Conservation (phyloP, 2,888 invertebrate species). For the Tubulanus polymorphus region DNA sequence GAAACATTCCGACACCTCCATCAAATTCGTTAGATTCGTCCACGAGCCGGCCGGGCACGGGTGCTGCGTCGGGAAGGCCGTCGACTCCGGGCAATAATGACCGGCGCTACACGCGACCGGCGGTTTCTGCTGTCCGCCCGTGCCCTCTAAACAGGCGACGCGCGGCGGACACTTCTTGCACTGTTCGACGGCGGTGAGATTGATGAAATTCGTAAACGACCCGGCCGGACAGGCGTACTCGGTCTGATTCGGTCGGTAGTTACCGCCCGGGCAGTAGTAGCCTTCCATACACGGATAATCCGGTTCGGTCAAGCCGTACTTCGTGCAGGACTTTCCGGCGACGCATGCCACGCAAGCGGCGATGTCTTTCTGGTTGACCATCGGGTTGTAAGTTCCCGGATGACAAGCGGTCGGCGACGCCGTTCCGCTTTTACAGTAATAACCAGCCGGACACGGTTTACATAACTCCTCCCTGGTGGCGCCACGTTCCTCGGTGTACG, state of each 20-base stretch:
- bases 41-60: constrained; percentile 48
- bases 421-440: constrained; percentile 28
- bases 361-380: constrained; percentile 20
- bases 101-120: constrained; percentile 43
- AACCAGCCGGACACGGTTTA: constrained; percentile 27
- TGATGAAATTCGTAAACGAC: constrained; percentile 39
- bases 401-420: constrained; percentile 30
- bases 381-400: constrained; percentile 41
- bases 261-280: constrained; percentile 47
- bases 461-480: constrained; percentile 32
- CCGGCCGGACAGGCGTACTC: constrained; percentile 47
- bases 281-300: constrained; percentile 43
- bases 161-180: constrained; percentile 35
- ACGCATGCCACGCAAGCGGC: constrained; percentile 34
- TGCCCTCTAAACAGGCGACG: constrained; percentile 38
- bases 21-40: constrained; percentile 43
- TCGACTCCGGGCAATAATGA: constrained; percentile 44
- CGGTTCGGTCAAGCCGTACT: constrained; percentile 32
- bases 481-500: constrained; percentile 43
- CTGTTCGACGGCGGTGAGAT: constrained; percentile 40
- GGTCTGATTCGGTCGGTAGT: constrained; percentile 35
- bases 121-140: constrained; percentile 44
- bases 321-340: constrained; percentile 41
- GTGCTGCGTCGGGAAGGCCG: constrained; percentile 31
- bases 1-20: constrained; percentile 36